phyloP scores from a whole-genome alignment of 2,888 invertebrate species.

The Cenopis cana region DNA sequence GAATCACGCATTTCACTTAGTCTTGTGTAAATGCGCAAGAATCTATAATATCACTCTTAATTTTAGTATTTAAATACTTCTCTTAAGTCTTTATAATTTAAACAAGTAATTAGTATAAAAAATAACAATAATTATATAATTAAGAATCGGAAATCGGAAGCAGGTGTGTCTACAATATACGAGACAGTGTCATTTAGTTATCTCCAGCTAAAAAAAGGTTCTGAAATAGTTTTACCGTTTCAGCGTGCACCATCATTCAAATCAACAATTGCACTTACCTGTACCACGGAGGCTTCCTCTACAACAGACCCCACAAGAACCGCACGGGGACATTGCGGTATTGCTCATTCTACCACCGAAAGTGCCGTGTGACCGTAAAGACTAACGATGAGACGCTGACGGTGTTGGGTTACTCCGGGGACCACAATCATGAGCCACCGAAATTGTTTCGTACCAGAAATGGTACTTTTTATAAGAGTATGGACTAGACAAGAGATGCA shows the following conservation, averaged over 20 bases:
- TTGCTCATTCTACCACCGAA: constrained; percentile 49
- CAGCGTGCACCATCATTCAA: constrained; percentile 39
- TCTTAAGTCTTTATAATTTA: too few species aligned
- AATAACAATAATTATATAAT: too few species aligned
- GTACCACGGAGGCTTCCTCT: constrained; percentile 20
- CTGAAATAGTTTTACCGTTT: constrained; percentile 6
- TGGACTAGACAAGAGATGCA: too few species aligned
- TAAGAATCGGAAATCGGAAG: too few species aligned
- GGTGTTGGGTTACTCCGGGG: constrained; percentile 14
- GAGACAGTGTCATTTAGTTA: too few species aligned
- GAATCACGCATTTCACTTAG: too few species aligned
- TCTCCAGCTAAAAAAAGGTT: background rate
- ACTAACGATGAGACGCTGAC: background rate
- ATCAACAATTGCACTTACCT: constrained; percentile 39
- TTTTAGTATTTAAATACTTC: too few species aligned
- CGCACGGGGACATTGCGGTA: constrained; percentile 45
- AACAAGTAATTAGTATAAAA: too few species aligned
- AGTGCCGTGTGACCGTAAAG: constrained; percentile 47
- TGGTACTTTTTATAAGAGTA: constrained; percentile 17
- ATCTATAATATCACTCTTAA: too few species aligned
- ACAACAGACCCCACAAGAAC: constrained; percentile 24
- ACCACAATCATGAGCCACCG: constrained; percentile 28
- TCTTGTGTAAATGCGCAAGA: too few species aligned
- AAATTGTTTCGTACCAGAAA: background rate
- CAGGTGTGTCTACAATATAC: too few species aligned